A percentile compares a stretch with the other conserved stretches of the same genome.
phyloP scores from a whole-genome alignment of 2,797 vertebrate species.

The Artibeus lituratus region DNA sequence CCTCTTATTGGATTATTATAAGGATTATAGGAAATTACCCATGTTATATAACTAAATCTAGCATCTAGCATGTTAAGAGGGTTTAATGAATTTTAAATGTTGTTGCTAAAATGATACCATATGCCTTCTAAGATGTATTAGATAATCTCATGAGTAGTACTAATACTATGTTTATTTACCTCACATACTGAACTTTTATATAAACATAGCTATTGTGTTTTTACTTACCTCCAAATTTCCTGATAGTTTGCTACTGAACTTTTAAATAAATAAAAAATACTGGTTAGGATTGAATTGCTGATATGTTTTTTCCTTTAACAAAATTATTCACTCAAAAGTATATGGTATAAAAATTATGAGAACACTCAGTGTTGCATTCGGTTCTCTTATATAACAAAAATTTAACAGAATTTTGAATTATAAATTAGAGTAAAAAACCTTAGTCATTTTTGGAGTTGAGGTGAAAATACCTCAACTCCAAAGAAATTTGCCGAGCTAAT shows the following conservation, averaged over 20 bases:
- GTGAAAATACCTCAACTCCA: neutral
- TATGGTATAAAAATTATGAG: constrained; percentile 36
- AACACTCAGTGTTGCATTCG: neutral
- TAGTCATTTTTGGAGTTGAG: constrained; percentile 56
- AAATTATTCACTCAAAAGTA: constrained; percentile 32
- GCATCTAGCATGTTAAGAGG: neutral
- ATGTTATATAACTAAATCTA: neutral
- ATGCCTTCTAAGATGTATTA: constrained; percentile 12
- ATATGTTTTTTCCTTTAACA: constrained; percentile 57
- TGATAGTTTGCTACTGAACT: neutral
- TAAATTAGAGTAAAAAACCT: constrained; percentile 46
- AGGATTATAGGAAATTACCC: neutral
- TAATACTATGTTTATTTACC: neutral
- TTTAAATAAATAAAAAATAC: constrained; percentile 49
- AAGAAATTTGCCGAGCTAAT: constrained; percentile 33
- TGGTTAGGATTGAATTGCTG: constrained; percentile 38
- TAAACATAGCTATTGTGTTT: neutral
- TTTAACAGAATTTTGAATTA: constrained; percentile 57
- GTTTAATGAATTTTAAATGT: neutral
- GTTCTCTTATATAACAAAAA: constrained; percentile 42
- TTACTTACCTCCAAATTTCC: neutral
- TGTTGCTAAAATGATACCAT: neutral
- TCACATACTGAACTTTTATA: neutral
- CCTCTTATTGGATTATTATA: neutral
- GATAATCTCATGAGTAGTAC: neutral